Evolutionary conservation across 2,888 invertebrate genomes (phyloP).

Genomic region (Yponomeuta cagnagella): DNA sequence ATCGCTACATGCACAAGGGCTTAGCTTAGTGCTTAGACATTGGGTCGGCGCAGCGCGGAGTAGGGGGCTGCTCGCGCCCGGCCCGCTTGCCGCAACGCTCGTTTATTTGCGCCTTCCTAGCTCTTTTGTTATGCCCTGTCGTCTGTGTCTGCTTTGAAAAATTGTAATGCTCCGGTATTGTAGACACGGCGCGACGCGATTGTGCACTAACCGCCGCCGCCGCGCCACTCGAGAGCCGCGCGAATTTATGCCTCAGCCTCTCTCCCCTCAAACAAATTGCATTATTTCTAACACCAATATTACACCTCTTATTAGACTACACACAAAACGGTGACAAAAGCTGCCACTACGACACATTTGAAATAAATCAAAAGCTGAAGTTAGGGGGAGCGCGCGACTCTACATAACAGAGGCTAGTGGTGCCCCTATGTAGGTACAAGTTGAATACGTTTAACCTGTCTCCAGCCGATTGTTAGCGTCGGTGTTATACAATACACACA

Average conservation of each 20-base stretch:
- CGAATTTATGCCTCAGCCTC: slow-evolving; percentile 33
- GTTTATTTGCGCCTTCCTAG: slow-evolving; percentile 70
- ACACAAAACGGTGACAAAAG: not conserved
- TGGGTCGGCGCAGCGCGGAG: slow-evolving; percentile 23
- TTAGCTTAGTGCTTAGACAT: slow-evolving; percentile 13
- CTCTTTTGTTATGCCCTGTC: slow-evolving; percentile 70
- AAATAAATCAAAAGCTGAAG: not conserved
- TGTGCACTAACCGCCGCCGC: slow-evolving; percentile 39
- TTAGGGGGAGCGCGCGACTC: not conserved
- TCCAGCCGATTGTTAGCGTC: slow-evolving; percentile 10
- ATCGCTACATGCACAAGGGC: not conserved
- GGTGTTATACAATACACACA: slow-evolving; percentile 2
- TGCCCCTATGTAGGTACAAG: not conserved
- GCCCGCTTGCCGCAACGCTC: slow-evolving; percentile 59
- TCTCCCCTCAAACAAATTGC: slow-evolving; percentile 7
- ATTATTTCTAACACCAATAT: not conserved
- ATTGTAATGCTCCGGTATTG: slow-evolving; percentile 69
- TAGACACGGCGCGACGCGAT: slow-evolving; percentile 57
- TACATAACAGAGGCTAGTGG: not conserved
- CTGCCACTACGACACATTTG: not conserved
- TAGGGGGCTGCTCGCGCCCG: slow-evolving; percentile 23
- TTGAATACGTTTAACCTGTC: slow-evolving; percentile 9
- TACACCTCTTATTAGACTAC: not conserved
- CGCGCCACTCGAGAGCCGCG: slow-evolving; percentile 28
- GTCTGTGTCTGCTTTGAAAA: slow-evolving; percentile 71